Conservation (phyloP, 1,140 invertebrate genomes). For the Elymnias hypermnestra region DNA sequence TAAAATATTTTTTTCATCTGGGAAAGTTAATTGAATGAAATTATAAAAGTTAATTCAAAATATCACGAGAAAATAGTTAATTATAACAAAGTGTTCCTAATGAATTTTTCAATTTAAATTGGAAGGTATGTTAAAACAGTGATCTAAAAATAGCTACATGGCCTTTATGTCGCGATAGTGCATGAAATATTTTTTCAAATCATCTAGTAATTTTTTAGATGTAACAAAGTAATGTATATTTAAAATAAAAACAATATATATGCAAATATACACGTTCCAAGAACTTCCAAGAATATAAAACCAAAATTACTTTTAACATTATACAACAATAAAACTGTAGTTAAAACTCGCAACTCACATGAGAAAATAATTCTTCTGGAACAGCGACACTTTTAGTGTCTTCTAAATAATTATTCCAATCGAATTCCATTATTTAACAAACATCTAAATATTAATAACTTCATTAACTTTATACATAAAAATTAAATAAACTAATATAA, state of each 20-base stretch:
- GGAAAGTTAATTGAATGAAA: too few relatives aligned
- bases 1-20: constrained; percentile 2
- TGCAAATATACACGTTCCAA: too few relatives aligned
- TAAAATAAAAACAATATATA: neutral
- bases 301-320: constrained; percentile 12
- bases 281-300: neutral
- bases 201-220: neutral
- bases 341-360: constrained; percentile 51
- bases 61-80: neutral
- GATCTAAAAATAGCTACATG: constrained; percentile 33
- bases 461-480: constrained; percentile 12
- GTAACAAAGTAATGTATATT: neutral
- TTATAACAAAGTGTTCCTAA: neutral
- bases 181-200: constrained; percentile 7
- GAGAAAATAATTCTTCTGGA: constrained; percentile 69
- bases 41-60: neutral
- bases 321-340: constrained; percentile 19
- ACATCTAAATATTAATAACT: constrained; percentile 1
- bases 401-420: constrained; percentile 67
- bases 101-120: constrained; percentile 1
- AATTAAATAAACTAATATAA: constrained; percentile 12
- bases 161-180: constrained; percentile 23
- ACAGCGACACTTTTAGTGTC: constrained; percentile 53
- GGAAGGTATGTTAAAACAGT: constrained; percentile 13
- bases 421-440: constrained; percentile 42